Base-by-base conservation (phyloP, 53 echinoderm and acorn worm species). In the Temnopleurus reevesii region DNA sequence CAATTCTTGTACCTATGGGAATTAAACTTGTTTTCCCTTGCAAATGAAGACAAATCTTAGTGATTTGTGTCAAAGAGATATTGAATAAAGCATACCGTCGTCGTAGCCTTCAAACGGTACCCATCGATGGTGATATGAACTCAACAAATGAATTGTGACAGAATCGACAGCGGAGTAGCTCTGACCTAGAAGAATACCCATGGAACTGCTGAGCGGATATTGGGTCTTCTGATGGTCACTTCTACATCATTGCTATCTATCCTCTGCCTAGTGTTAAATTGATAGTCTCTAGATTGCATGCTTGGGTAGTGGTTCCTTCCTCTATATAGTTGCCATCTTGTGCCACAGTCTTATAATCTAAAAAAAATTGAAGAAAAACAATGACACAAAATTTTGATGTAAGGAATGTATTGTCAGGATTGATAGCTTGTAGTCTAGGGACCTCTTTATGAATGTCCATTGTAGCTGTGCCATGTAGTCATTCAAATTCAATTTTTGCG, bases 181-280 rank as follows among this genome's bases (percentile, higher is more conserved):
- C 71, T 71, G 71, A 38, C 71, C 71, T 10, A 9, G 21, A 7
- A 41, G 23, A 38, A 21, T n/a, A 18, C 41, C 71, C 71, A 38
- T 71, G 71, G n/a, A 38, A 71, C 71, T 71, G 71, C 71, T 71
- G 71, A 71, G 71, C 71, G 71, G 71, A 8, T n/a, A 71, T 71
- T 71, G 71, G 71, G 71, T 27, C 41, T 13, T 19, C 21, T 41
- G 71, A 71, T 38, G 71, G 71, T 71, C 71, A 71, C 21, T 71
- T 41, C 36, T 71, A 71, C 63, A 13, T 33, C 3, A 13, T 17
- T 4, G 29, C 13, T 33, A 19, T 8, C 23, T 71, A 21, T 41
- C 71, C 71, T 71, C 71, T 71, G 71, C 71, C 71, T 26, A n/a
- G 5, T 2, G 1, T 43, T 9, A 36, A 34, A n/a, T 8, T 71